Evolutionary conservation across 2,113 vertebrate genomes (phyloP).

Genomic region (Varanus komodoensis): DNA sequence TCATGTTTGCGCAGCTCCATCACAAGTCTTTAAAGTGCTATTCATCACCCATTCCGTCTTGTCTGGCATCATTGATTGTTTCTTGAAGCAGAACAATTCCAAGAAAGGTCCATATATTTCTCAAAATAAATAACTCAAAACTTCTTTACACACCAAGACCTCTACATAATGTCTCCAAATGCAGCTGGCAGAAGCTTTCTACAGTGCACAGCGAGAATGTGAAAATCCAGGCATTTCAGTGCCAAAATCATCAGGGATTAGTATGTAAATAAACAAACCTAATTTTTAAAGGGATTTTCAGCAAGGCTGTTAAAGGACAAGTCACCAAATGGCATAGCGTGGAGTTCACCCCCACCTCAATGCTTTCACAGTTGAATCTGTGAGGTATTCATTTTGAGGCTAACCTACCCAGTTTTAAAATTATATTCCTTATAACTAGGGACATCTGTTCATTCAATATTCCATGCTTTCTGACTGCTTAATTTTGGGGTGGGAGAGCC

Average conservation of each 20-base stretch:
- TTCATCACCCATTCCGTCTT: slow-evolving; percentile 57
- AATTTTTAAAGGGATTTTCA: slow-evolving; percentile 15
- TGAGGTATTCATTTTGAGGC: not conserved
- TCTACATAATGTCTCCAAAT: slow-evolving; percentile 10
- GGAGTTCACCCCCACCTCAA: not conserved
- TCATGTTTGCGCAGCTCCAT: not conserved
- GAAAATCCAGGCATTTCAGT: not conserved
- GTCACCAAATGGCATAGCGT: not conserved
- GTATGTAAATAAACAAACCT: slow-evolving; percentile 17
- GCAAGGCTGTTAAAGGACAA: slow-evolving; percentile 6
- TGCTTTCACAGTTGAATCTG: not conserved
- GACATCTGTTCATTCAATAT: not conserved
- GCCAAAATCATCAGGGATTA: slow-evolving; percentile 21
- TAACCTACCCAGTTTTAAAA: not conserved
- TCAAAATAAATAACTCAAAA: slow-evolving; percentile 51
- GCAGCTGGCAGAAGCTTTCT: slow-evolving; percentile 9
- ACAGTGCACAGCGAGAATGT: not conserved
- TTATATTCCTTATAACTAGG: not conserved
- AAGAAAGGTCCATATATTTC: slow-evolving; percentile 14
- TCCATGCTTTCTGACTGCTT: not conserved
- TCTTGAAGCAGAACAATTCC: slow-evolving; percentile 51
- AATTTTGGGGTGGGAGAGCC: not conserved
- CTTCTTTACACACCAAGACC: slow-evolving; percentile 39
- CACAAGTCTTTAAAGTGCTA: slow-evolving; percentile 48
- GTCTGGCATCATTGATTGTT: slow-evolving; percentile 35